Evolutionary conservation across 1,140 invertebrate genomes (phyloP).

Genomic region (Aradophagus sp.): DNA sequence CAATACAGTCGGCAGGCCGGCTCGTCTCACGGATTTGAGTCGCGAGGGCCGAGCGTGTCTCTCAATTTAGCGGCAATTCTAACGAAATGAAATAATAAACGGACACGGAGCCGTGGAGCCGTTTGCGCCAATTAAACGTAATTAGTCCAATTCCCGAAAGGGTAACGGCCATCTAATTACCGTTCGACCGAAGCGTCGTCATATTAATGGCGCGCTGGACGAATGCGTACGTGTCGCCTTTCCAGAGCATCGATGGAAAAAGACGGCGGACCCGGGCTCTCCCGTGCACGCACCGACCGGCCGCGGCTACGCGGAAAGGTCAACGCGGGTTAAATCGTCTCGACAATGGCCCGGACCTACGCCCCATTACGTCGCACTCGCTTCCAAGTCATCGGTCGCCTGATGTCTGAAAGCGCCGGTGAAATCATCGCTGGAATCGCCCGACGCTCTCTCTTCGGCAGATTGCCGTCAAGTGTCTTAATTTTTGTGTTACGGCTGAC

Average conservation of each 20-base stretch:
- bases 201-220: slow-evolving; percentile 63
- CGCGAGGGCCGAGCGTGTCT: slow-evolving; percentile 26
- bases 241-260: no score
- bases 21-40: slow-evolving; percentile 27
- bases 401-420: slow-evolving; percentile 35
- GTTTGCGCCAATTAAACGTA: slow-evolving; percentile 70
- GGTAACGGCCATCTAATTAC: slow-evolving; percentile 72
- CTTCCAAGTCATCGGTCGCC: slow-evolving; percentile 42
- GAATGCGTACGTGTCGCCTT: no score
- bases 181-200: slow-evolving; percentile 67
- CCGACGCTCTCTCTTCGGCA: slow-evolving; percentile 16
- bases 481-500: slow-evolving; percentile 15
- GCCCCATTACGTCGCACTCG: slow-evolving; percentile 48
- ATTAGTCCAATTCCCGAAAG: slow-evolving; percentile 70
- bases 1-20: slow-evolving; percentile 14
- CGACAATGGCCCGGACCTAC: slow-evolving; percentile 57
- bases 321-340: slow-evolving; percentile 71
- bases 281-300: slow-evolving; percentile 16
- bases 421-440: slow-evolving; percentile 28
- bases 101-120: slow-evolving; percentile 43
- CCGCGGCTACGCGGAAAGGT: slow-evolving; percentile 52
- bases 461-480: slow-evolving; percentile 15
- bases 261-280: no score
- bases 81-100: slow-evolving; percentile 61
- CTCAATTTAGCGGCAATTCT: slow-evolving; percentile 39